phyloP scores from a whole-genome alignment of 1,140 invertebrate genomes.

The Euglossa dilemma region DNA sequence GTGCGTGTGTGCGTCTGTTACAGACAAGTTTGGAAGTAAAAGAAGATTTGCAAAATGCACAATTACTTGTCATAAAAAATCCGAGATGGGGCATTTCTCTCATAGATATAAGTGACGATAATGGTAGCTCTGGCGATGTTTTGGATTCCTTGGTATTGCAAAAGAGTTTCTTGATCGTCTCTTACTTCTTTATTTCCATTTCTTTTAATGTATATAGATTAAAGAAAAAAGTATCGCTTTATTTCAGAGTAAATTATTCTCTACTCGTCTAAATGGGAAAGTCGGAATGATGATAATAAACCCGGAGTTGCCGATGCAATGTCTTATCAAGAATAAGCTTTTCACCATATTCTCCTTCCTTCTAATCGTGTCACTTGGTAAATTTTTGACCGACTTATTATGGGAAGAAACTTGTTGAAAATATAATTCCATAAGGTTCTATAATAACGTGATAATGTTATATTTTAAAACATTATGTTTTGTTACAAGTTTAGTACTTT shows the following conservation, averaged over 20 bases:
- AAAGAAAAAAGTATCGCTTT: conserved; percentile 17
- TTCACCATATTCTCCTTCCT: conserved; percentile 84
- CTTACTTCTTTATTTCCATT: neutral
- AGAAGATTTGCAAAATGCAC: conserved; percentile 85
- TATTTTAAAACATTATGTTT: conserved; percentile 11
- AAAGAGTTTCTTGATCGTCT: conserved; percentile 16
- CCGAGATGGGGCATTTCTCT: conserved; percentile 87
- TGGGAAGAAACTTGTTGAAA: conserved; percentile 58
- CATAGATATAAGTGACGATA: conserved; percentile 80
- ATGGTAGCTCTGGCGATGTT: conserved; percentile 69
- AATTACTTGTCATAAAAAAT: conserved; percentile 87
- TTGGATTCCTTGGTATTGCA: conserved; percentile 76
- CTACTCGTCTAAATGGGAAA: conserved; percentile 58
- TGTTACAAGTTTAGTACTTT: conserved; percentile 30
- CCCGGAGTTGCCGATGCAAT: conserved; percentile 87
- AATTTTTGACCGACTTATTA: conserved; percentile 75
- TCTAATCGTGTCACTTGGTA: conserved; percentile 81
- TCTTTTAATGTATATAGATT: conserved; percentile 22
- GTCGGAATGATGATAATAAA: conserved; percentile 79
- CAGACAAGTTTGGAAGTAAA: conserved; percentile 80
- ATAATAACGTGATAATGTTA: conserved; percentile 29
- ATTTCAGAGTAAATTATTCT: conserved; percentile 78
- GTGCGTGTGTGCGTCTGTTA: conserved; percentile 51
- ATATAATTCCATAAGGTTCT: conserved; percentile 4
- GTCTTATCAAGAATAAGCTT: conserved; percentile 85